phyloP scores from a whole-genome alignment of 1,140 invertebrate genomes.

The Papilio glaucus region DNA sequence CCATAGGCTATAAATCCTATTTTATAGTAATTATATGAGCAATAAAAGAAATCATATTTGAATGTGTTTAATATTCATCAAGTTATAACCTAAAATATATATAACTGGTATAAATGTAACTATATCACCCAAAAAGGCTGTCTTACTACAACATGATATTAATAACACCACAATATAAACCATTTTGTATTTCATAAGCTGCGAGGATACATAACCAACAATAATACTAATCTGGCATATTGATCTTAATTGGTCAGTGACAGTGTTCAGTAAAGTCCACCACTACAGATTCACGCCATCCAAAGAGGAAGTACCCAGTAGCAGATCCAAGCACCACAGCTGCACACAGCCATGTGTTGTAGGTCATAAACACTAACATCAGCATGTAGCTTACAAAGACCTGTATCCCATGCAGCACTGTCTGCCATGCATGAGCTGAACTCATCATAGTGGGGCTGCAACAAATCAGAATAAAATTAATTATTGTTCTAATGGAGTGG shows the following conservation, averaged over 20 bases:
- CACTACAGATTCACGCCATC: conserved; percentile 96
- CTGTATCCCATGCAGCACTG: conserved; percentile 94
- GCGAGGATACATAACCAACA: conserved; percentile 63
- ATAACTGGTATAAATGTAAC: conserved; percentile 74
- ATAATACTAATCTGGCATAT: conserved; percentile 63
- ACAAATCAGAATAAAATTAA: conserved; percentile 40
- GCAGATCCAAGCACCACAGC: conserved; percentile 95
- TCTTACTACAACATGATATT: conserved; percentile 69
- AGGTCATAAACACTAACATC: conserved; percentile 99
- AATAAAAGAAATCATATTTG: conserved; percentile 43
- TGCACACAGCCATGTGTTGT: conserved; percentile 97
- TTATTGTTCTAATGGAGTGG: too few species aligned
- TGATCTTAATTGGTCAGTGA: conserved; percentile 86
- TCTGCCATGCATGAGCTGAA: conserved; percentile 92
- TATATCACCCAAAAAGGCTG: conserved; percentile 66
- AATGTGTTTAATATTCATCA: conserved; percentile 49
- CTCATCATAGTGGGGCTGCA: conserved; percentile 92
- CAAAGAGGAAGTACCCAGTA: conserved; percentile 96
- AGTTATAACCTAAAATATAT: conserved; percentile 44
- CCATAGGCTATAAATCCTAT: too few species aligned
- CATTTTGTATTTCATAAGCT: conserved; percentile 60
- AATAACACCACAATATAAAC: conserved; percentile 62
- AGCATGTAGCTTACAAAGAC: conserved; percentile 93
- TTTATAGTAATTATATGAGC: neutral
- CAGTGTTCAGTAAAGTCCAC: conserved; percentile 98